Percentiles rank a stretch among this genome's conserved stretches.
These are phyloP conservation scores for Oophaga sylvatica DNA, from an alignment of 2,797 vertebrate genomes.

Conservation along the genomic window DNA sequence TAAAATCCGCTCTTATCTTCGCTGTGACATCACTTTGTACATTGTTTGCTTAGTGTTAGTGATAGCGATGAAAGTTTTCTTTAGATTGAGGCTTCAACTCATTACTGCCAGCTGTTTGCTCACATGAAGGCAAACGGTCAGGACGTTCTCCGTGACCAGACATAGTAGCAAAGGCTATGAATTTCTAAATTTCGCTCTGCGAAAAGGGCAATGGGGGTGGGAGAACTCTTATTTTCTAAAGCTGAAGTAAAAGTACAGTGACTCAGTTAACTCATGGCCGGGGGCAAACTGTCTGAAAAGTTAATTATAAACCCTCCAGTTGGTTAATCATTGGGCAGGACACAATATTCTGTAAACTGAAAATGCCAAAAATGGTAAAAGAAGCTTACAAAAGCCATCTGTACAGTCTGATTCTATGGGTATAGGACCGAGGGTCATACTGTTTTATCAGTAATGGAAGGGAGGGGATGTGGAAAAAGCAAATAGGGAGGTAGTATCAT, in stretches of 20 bases:
- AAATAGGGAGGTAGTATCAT: neutral
- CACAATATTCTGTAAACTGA: neutral
- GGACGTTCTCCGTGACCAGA: neutral
- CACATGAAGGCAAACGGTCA: slow-evolving; percentile 18
- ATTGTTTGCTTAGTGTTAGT: slow-evolving; percentile 58
- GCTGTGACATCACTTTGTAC: slow-evolving; percentile 58
- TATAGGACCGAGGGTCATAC: no score
- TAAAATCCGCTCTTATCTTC: slow-evolving; percentile 52
- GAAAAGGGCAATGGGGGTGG: neutral
- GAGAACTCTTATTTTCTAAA: neutral
- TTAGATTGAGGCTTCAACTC: slow-evolving; percentile 36
- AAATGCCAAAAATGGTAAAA: neutral
- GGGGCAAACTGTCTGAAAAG: slow-evolving; percentile 18
- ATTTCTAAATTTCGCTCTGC: slow-evolving; percentile 9
- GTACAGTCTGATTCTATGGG: no score
- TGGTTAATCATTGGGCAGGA: neutral
- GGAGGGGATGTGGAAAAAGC: neutral
- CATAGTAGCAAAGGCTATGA: neutral
- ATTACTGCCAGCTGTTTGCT: slow-evolving; percentile 58
- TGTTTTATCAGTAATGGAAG: neutral
- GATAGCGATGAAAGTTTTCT: slow-evolving; percentile 53
- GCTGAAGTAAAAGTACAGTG: neutral
- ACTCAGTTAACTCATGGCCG: slow-evolving; percentile 8
- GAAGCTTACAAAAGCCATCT: neutral
- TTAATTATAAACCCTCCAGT: slow-evolving; percentile 43